These are phyloP conservation scores for Liolophura sinensis DNA, from an alignment of 1,140 invertebrate genomes.

Conservation along the genomic window DNA sequence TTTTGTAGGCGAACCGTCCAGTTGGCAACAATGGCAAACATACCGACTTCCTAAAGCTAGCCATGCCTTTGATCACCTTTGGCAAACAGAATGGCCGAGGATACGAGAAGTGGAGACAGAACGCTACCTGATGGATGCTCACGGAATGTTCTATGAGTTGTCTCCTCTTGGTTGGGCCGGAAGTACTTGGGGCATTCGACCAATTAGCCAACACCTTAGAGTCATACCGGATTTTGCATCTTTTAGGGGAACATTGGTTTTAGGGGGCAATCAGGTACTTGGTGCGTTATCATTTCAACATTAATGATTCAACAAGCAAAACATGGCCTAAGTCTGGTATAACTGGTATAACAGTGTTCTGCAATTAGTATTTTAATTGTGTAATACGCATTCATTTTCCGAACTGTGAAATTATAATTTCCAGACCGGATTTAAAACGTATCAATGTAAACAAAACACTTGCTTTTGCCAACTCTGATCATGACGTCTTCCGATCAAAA, in stretches of 20 bases:
- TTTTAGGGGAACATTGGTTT: conserved; percentile 22
- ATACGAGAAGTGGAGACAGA: conserved; percentile 30
- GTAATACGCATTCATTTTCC: no score
- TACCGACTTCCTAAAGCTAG: conserved; percentile 30
- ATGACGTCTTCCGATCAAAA: no score
- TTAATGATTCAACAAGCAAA: no score
- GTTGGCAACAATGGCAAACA: conserved; percentile 19
- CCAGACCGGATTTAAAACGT: no score
- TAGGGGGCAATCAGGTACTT: conserved; percentile 27
- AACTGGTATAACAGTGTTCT: no score
- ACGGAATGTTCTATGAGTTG: conserved; percentile 31
- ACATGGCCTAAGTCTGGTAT: no score
- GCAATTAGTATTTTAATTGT: no score
- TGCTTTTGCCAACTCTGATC: no score
- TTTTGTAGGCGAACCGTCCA: no score
- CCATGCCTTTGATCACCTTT: conserved; percentile 29
- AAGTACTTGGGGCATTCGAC: conserved; percentile 26
- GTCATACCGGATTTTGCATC: conserved; percentile 29
- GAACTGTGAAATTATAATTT: no score
- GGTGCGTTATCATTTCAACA: not conserved
- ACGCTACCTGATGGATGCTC: conserved; percentile 29
- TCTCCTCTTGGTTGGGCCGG: conserved; percentile 22
- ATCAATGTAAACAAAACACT: no score
- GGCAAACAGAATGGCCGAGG: conserved; percentile 32
- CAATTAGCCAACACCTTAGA: conserved; percentile 23